phyloP scores from a whole-genome alignment of 2,797 vertebrate species.

The Amphiprion clarkii region DNA sequence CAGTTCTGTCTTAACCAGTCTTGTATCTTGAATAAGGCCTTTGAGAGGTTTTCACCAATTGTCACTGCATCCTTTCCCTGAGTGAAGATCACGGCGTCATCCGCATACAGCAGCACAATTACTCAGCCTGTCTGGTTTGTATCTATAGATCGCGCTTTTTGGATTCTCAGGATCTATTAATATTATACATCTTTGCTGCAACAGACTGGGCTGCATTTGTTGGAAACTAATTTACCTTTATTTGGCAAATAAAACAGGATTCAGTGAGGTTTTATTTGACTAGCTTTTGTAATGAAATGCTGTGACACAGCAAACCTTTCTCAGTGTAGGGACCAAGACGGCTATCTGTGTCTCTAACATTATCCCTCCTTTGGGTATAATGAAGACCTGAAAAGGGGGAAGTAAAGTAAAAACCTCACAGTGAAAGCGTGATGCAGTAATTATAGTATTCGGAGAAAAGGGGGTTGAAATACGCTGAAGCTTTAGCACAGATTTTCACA shows the following conservation, averaged over 20 bases:
- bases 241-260: not conserved
- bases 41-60: too few relatives aligned
- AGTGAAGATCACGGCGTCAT: too few relatives aligned
- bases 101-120: too few relatives aligned
- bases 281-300: too few relatives aligned
- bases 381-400: not conserved
- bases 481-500: not conserved
- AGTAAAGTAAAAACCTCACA: not conserved
- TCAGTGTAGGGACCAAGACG: too few relatives aligned
- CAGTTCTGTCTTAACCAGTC: too few relatives aligned
- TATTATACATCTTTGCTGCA: not conserved
- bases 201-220: not conserved
- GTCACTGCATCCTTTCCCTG: too few relatives aligned
- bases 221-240: not conserved
- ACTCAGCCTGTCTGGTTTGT: not conserved
- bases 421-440: not conserved
- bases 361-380: too few relatives aligned
- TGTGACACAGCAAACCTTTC: too few relatives aligned
- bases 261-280: not conserved
- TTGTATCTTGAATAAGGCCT: too few relatives aligned
- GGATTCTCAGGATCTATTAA: not conserved
- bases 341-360: too few relatives aligned
- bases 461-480: not conserved
- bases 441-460: too few relatives aligned
- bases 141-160: not conserved